phyloP scores from a whole-genome alignment of 2,888 invertebrate species.

The Epinotia nisella region DNA sequence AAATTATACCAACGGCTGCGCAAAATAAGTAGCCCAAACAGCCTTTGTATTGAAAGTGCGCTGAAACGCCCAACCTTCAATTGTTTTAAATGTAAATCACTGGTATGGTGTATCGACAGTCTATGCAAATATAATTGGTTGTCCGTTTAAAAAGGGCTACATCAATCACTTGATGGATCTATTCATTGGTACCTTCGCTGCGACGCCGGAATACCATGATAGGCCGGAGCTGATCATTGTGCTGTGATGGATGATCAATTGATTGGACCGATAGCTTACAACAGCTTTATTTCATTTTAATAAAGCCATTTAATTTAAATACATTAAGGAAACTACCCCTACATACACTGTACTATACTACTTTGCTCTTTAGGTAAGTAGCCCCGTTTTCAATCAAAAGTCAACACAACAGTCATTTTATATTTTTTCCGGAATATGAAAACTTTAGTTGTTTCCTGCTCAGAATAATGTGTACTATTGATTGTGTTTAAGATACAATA shows the following conservation, averaged over 20 bases:
- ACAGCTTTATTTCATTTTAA: slow-evolving; percentile 19
- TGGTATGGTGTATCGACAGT: neutral
- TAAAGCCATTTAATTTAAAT: slow-evolving; percentile 15
- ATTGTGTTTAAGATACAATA: too few species aligned
- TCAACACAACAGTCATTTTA: too few species aligned
- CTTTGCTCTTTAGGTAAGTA: too few species aligned
- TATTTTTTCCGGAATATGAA: too few species aligned
- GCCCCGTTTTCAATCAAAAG: too few species aligned
- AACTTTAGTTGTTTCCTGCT: too few species aligned
- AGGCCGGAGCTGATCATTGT: slow-evolving; percentile 23
- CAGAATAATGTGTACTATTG: too few species aligned
- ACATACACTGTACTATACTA: too few species aligned
- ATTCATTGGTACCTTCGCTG: slow-evolving; percentile 32
- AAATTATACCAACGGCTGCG: too few species aligned
- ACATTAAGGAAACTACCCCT: too few species aligned
- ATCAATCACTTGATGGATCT: slow-evolving; percentile 41
- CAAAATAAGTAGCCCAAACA: neutral
- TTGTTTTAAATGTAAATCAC: neutral
- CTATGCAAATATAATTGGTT: slow-evolving; percentile 14
- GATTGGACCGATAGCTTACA: slow-evolving; percentile 22
- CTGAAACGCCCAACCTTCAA: neutral
- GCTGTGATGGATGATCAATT: slow-evolving; percentile 35
- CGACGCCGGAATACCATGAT: slow-evolving; percentile 31
- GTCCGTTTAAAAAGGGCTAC: slow-evolving; percentile 25
- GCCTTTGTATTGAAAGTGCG: neutral